These are phyloP conservation scores for Steatornis caripensis DNA, from an alignment of 2,113 vertebrate species.

Conservation along the genomic window DNA sequence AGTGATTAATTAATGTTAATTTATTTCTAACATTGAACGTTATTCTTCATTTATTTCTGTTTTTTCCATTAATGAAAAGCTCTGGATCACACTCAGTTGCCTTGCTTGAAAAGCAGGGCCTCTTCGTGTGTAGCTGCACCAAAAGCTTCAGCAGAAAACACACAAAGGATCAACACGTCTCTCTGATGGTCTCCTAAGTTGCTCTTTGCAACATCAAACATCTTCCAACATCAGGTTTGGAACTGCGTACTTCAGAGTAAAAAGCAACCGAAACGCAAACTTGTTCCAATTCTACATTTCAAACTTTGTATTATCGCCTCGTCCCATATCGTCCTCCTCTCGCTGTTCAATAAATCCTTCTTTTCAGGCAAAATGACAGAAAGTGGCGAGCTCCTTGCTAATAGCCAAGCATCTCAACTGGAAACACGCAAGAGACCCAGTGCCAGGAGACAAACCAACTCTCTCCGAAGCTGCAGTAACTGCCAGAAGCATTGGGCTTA, in stretches of 20 bases:
- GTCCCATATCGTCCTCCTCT: accelerated
- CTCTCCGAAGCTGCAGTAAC: neutral
- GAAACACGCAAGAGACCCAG: accelerated
- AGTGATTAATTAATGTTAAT: slow-evolving; percentile 38
- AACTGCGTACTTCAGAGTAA: neutral
- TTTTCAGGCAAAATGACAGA: accelerated
- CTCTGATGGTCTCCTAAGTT: neutral
- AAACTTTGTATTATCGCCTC: accelerated
- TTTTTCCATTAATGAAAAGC: neutral
- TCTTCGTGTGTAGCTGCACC: neutral
- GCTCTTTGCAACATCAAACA: neutral
- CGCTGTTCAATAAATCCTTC: accelerated
- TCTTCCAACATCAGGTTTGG: accelerated
- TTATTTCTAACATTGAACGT: neutral
- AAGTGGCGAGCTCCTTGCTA: accelerated
- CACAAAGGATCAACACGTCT: accelerated
- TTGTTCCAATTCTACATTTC: neutral
- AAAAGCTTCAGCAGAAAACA: neutral
- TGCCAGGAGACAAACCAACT: neutral
- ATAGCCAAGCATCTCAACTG: accelerated
- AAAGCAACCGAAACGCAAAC: neutral
- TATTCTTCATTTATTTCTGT: neutral
- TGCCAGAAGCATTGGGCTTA: neutral
- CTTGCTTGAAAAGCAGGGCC: neutral
- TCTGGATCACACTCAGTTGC: neutral